Percentiles rank a stretch among this genome's conserved stretches.
These are phyloP conservation scores for Oegoconia quadripuncta DNA, from an alignment of 2,888 invertebrate genomes.

Conservation along the genomic window DNA sequence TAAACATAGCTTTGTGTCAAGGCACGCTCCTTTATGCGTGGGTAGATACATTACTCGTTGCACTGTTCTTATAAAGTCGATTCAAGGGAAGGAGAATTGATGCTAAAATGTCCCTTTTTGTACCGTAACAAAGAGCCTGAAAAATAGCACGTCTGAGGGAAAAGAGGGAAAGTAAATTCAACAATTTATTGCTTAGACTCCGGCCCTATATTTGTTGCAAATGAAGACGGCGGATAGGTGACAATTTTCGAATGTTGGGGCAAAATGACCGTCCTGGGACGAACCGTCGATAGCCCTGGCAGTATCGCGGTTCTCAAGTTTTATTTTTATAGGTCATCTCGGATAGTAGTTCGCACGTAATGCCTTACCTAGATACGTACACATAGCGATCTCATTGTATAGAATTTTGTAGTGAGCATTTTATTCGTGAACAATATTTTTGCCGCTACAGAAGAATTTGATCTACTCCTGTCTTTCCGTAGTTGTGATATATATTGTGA, in stretches of 20 bases:
- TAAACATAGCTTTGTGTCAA: no score
- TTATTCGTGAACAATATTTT: no score
- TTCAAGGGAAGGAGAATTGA: constrained; percentile 50
- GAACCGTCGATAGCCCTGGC: constrained; percentile 19
- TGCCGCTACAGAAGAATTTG: no score
- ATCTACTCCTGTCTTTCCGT: no score
- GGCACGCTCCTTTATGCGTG: no score
- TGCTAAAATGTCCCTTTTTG: constrained; percentile 57
- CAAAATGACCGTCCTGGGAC: constrained; percentile 64
- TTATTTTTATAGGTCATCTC: constrained; percentile 36
- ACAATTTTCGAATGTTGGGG: constrained; percentile 66
- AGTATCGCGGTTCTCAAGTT: constrained; percentile 43
- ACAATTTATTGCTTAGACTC: constrained; percentile 66
- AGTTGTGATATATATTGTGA: no score
- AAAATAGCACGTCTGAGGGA: constrained; percentile 66
- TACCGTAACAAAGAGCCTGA: constrained; percentile 64
- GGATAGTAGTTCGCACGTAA: constrained; percentile 15
- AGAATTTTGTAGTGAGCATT: no score
- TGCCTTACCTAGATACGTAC: not conserved
- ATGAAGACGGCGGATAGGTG: constrained; percentile 72
- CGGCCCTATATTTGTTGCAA: constrained; percentile 73
- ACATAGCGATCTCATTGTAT: not conserved
- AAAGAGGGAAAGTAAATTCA: constrained; percentile 66
- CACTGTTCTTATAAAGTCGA: constrained; percentile 30
- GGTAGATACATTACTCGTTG: constrained; percentile 5